These are phyloP conservation scores for Anarhynchus alexandrinus DNA, from an alignment of 2,113 vertebrate species.

Conservation along the genomic window DNA sequence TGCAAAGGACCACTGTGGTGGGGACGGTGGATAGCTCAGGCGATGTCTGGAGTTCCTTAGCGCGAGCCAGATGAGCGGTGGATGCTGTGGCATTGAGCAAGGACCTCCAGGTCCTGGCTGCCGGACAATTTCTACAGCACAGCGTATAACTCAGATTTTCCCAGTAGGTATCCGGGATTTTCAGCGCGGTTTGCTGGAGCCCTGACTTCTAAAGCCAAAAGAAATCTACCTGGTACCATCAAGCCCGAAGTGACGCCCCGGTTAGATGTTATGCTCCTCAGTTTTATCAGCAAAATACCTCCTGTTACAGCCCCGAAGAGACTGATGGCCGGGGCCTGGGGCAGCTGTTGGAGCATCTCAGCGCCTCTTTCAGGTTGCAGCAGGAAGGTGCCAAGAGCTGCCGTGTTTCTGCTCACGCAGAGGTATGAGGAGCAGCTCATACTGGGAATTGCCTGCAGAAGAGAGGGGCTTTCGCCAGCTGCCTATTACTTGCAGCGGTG, in stretches of 20 bases:
- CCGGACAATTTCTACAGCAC: neutral
- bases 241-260: fast-evolving
- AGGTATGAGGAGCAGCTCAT: neutral
- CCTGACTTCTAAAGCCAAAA: neutral
- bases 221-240: too few species aligned
- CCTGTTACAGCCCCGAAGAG: neutral
- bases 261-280: neutral
- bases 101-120: neutral
- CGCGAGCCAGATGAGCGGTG: neutral
- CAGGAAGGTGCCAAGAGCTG: neutral
- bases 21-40: neutral
- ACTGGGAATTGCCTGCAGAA: neutral
- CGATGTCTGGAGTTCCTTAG: neutral
- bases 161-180: neutral
- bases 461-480: neutral
- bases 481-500: neutral
- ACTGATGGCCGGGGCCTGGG: neutral
- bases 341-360: neutral
- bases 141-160: fast-evolving
- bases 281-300: neutral
- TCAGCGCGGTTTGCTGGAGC: neutral
- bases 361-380: neutral
- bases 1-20: neutral
- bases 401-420: fast-evolving
- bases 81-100: neutral